Percentiles rank a stretch among this genome's conserved stretches.
These are phyloP conservation scores for Amphiprion clarkii DNA, from an alignment of 2,797 vertebrate species.

Conservation along the genomic window DNA sequence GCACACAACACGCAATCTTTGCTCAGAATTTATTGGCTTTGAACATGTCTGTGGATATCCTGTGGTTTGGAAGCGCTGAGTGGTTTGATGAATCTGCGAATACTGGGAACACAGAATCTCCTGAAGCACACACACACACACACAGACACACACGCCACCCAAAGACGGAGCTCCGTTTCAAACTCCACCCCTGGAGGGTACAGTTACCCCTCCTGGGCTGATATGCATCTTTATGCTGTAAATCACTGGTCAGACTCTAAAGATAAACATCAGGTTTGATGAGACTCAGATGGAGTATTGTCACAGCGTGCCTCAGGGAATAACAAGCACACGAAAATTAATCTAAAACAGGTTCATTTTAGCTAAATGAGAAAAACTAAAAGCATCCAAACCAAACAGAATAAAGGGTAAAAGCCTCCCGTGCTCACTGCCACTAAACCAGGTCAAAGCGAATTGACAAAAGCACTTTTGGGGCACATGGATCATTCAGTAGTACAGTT, in stretches of 20 bases:
- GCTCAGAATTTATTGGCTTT: slow-evolving; percentile 29
- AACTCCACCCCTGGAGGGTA: slow-evolving; percentile 2
- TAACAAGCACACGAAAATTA: too few relatives aligned
- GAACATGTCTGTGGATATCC: slow-evolving; percentile 34
- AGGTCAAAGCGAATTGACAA: slow-evolving; percentile 10
- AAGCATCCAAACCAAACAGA: neutral
- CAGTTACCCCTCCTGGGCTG: neutral
- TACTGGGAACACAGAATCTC: slow-evolving; percentile 2
- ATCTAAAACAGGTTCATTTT: neutral
- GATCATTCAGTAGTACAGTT: neutral
- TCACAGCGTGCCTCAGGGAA: too few relatives aligned
- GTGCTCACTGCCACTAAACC: neutral
- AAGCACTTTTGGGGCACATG: neutral
- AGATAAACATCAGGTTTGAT: slow-evolving; percentile 1
- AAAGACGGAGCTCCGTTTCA: neutral
- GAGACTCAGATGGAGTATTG: neutral
- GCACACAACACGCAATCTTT: slow-evolving; percentile 24
- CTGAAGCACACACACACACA: slow-evolving; percentile 12
- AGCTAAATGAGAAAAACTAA: neutral
- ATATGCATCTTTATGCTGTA: slow-evolving; percentile 5
- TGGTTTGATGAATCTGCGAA: slow-evolving; percentile 32
- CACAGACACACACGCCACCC: neutral
- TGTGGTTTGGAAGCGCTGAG: slow-evolving; percentile 40
- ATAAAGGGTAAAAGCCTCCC: neutral
- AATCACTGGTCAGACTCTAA: slow-evolving; percentile 6